Percentiles rank a stretch among this genome's conserved stretches.
These are phyloP conservation scores for Coilia nasus DNA, from an alignment of 2,797 vertebrate species.

Conservation along the genomic window DNA sequence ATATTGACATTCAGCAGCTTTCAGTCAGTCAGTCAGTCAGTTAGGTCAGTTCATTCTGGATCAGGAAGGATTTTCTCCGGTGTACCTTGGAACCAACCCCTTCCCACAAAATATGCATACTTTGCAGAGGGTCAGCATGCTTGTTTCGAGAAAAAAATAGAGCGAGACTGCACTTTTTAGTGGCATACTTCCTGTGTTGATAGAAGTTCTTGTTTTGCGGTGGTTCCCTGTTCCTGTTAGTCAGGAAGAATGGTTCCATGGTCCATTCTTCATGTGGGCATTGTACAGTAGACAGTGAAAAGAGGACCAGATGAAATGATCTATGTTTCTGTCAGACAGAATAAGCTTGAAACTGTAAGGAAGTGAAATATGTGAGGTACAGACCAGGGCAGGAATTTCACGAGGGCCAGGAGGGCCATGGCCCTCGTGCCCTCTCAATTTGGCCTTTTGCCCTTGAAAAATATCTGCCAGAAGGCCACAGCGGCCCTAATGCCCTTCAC, in stretches of 20 bases:
- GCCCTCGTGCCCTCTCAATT: too few species aligned
- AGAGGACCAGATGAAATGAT: neutral
- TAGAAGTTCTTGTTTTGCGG: slow-evolving; percentile 43
- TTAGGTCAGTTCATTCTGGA: slow-evolving; percentile 60
- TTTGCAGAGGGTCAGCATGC: slow-evolving; percentile 53
- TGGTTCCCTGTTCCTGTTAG: slow-evolving; percentile 52
- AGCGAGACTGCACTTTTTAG: slow-evolving; percentile 45
- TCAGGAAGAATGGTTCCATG: neutral
- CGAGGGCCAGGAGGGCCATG: too few species aligned
- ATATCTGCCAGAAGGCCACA: too few species aligned
- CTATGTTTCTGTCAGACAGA: neutral
- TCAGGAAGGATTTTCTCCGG: slow-evolving; percentile 54
- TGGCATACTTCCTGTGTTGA: slow-evolving; percentile 47
- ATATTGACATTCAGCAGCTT: slow-evolving; percentile 38
- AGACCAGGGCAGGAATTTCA: too few species aligned
- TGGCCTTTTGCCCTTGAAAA: too few species aligned
- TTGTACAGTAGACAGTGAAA: slow-evolving; percentile 31
- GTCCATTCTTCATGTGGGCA: slow-evolving; percentile 30
- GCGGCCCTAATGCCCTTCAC: too few species aligned
- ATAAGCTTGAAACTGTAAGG: neutral
- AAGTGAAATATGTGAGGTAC: neutral
- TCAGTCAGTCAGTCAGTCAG: neutral
- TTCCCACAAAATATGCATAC: slow-evolving; percentile 59
- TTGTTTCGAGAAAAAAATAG: slow-evolving; percentile 51
- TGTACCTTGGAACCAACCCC: slow-evolving; percentile 65